Percentiles rank a stretch among this genome's conserved stretches.
Conservation (phyloP, 2,888 invertebrate species). For the Phlogophora meticulosa region DNA sequence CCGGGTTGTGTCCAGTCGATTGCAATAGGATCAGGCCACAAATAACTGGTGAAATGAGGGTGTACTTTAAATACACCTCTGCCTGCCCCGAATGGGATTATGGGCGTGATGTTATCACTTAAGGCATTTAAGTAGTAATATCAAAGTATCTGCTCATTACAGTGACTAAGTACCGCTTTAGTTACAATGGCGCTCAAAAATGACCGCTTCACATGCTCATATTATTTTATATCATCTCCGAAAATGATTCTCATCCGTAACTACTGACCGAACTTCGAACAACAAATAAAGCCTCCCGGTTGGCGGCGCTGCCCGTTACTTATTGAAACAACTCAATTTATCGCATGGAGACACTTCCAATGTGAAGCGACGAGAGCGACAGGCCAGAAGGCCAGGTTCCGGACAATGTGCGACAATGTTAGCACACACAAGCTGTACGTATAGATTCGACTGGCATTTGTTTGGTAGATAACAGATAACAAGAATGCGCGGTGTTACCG, state of each 20-base stretch:
- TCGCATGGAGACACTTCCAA: conserved; percentile 14
- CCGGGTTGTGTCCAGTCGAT: too few species aligned
- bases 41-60: too few species aligned
- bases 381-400: conserved; percentile 7
- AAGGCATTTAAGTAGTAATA: too few species aligned
- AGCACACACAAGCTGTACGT: not conserved
- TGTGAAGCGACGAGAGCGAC: not conserved
- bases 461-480: too few species aligned
- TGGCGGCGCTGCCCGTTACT: conserved; percentile 19
- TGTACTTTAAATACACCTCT: too few species aligned
- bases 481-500: too few species aligned
- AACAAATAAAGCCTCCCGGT: conserved; percentile 20
- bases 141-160: not conserved
- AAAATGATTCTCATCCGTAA: conserved; percentile 6
- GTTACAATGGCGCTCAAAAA: too few species aligned
- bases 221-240: not conserved
- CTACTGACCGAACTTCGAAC: not conserved
- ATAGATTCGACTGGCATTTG: too few species aligned
- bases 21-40: too few species aligned
- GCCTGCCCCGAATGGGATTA: too few species aligned
- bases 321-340: conserved; percentile 41
- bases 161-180: too few species aligned
- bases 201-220: not conserved
- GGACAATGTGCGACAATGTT: not conserved
- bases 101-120: too few species aligned